Base-by-base conservation (phyloP, 2,113 vertebrate species). In the Oophaga pumilio region DNA sequence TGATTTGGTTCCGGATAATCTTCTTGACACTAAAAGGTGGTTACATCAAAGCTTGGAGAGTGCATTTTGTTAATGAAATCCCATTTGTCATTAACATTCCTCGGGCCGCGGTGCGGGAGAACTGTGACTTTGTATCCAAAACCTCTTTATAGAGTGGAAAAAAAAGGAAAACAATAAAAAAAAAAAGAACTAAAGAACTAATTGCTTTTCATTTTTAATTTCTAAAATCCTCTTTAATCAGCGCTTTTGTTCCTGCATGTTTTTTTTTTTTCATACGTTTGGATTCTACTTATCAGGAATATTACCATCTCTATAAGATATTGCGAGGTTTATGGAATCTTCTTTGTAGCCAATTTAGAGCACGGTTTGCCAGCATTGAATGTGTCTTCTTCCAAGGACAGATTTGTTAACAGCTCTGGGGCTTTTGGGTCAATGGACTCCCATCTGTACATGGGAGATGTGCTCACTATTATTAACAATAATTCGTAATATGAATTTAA, bases 11-110 rank as follows among this genome's bases (percentile, higher is more conserved):
- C 71, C 15, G 57, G 73, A 43, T 77, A 85, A 77, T 85, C 17
- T 74, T 52, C 33, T 56, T 24, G 57, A 85, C 84, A 49, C 71
- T 76, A 74, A 85, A 85, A 85, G 84, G 84, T 85, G 84, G 84
- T 85, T 64, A 76, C 56, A 62, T 85, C 73, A 85, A 85, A 85
- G 84, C 83, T 24, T 1, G 17, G 53, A 74, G 10, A n/a, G 26
- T 71, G 69, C 84, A 52, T 85, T 43, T 64, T 85, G 73, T 24
- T 85, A 85, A 85, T 64, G 71, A 76, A 85, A 77, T 77, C 73
- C 73, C 73, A 85, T 60, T 33, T 9, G 57, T 76, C 84, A 85
- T 85, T 85, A 76, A 60, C 56, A 77, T 85, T 85, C 84, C 73
- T 17, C 18, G 52, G 68, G 33, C 74, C 84, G 20, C 17, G 0